Conservation (phyloP, 2,888 invertebrate genomes). For the Caradrina clavipalpis region DNA sequence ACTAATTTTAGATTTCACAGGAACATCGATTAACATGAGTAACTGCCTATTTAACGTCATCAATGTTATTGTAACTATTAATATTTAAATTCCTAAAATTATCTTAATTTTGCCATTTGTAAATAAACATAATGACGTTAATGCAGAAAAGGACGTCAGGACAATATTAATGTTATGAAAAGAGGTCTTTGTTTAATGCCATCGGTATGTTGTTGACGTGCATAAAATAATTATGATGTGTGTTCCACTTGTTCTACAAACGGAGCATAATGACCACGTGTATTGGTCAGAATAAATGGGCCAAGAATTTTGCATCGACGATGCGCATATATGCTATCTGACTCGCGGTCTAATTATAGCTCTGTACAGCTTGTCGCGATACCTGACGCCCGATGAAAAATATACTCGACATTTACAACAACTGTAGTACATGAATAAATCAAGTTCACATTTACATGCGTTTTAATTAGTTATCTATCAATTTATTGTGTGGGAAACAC, state of each 20-base stretch:
- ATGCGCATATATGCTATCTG: slow-evolving; percentile 81
- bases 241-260: slow-evolving; percentile 61
- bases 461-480: slow-evolving; percentile 38
- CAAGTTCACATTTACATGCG: slow-evolving; percentile 21
- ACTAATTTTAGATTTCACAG: slow-evolving; percentile 16
- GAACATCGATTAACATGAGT: slow-evolving; percentile 8
- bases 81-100: slow-evolving; percentile 29
- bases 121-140: slow-evolving; percentile 41
- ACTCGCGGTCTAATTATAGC: slow-evolving; percentile 82
- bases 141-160: slow-evolving; percentile 30
- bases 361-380: slow-evolving; percentile 73
- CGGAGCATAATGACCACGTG: slow-evolving; percentile 64
- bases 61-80: slow-evolving; percentile 44
- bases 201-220: slow-evolving; percentile 54
- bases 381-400: slow-evolving; percentile 74
- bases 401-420: slow-evolving; percentile 35
- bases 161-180: slow-evolving; percentile 35
- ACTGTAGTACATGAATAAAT: slow-evolving; percentile 16
- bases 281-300: slow-evolving; percentile 75
- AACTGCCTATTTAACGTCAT: slow-evolving; percentile 17
- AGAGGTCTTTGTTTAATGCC: slow-evolving; percentile 38
- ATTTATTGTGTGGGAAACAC: slow-evolving; percentile 41
- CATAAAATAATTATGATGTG: slow-evolving; percentile 53
- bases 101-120: slow-evolving; percentile 35
- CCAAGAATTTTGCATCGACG: slow-evolving; percentile 79